Base-by-base conservation (phyloP, 2,113 vertebrate species). In the Oryzias curvinotus region DNA sequence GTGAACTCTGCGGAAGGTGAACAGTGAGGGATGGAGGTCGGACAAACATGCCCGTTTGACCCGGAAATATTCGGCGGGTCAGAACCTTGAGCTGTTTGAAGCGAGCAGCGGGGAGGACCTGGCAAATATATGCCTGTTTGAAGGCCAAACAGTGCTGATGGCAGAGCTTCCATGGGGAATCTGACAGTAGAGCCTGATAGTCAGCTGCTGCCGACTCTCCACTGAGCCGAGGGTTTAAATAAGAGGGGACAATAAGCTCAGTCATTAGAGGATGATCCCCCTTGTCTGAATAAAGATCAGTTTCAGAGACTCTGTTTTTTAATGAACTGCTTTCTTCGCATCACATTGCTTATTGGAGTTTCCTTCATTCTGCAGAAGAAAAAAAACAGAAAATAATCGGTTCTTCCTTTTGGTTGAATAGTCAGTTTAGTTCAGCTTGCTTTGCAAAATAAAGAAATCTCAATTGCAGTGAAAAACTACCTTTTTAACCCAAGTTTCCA, bases 131-230 rank as follows among this genome's bases (percentile, higher is more conserved):
- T 60, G 65, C 7, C 36, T 90, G 87, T 90, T 91, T 91, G 83
- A 88, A 69, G 68, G 73, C 72, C 88, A 91, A 91, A 91, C 83
- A 90, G 79, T 79, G 68, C 15, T 63, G 78, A 76, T 85, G 88
- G 74, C 85, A 83, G 85, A 86, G 68, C 79, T 83, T 78, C 47
- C 81, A 90, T 91, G 90, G 81, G 90, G 90, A 91, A 91, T 91
- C 87, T 90, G 79, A 85, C 90, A 87, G 85, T 45, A 23, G 80
- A 80, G 61, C 67, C 81, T 77, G 74, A 90, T 71, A 72, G 60
- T 82, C 52, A 69, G 77, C 74, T 79, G 75, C 71, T 76, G 72
- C 70, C 18, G 65, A 28, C 56, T 79, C 68, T 62, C 75, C 68
- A 61, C 60, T 51, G 47, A 54, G 41, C 57, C 57, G 51, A 71